Base-by-base conservation (phyloP, 2,113 vertebrate species). In the Toxotes jaculatrix region DNA sequence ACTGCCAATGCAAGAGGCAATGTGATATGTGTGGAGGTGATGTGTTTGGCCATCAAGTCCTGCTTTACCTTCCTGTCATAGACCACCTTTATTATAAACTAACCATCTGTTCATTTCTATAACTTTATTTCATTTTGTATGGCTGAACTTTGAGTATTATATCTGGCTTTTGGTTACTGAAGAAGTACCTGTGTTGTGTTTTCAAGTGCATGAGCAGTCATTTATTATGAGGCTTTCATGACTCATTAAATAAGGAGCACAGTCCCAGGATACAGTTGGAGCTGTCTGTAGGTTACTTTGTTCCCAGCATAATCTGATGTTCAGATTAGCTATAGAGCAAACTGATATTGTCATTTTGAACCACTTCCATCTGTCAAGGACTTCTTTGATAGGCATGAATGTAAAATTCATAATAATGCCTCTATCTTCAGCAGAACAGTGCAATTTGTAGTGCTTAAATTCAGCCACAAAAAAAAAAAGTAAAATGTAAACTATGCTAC, bases 401-500 rank as follows among this genome's bases (percentile, higher is more conserved):
- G 31, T 40, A 14, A 32, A 23, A 27, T 74, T 68, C 23, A 57
- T 45, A 57, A 45, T 7, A 16, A n/a, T 56, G 14, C 6, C 4
- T 45, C 16, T 59, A 12, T 27, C 53, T 74, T 43, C 4, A 53
- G 14, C 14, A 56, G 19, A 61, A 57, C 36, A 74, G 32, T 74
- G 40, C 27, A 42, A 51, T 60, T 77, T 55, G 9, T 66, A 13
- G 13, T 36, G 59, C 31, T 19, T 40, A 42, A 43, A 63, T 79
- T 10, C 43, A 65, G 23, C 42, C 57, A 40, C 32, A 38, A n/a
- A 71, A 73, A 27, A 27, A 27, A 27, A 27, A 68, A 12, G 38
- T 65, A 8, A 74, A 69, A 43, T 0, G 0, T 77, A 32, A 83
- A 38, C 31, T 10, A 6, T 21, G 5, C 68, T 75, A 77, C 67